phyloP scores from a whole-genome alignment of 2,797 vertebrate genomes.

The Macrochelys suwanniensis region DNA sequence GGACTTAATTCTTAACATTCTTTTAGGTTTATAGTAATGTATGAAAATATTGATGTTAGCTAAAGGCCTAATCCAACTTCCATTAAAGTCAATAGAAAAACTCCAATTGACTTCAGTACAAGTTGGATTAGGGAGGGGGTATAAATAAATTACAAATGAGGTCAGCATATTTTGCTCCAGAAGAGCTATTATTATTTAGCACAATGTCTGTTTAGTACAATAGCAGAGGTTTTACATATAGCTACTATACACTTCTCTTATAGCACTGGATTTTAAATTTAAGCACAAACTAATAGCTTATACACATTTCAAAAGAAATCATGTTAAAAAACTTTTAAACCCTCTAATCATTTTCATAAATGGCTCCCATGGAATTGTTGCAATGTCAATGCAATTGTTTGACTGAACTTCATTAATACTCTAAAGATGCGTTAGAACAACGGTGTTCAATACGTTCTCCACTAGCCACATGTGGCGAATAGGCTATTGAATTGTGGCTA shows the following conservation, averaged over 20 bases:
- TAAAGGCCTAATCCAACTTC: background rate
- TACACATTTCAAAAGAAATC: background rate
- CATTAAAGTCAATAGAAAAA: background rate
- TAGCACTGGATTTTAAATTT: background rate
- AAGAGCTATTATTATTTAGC: background rate
- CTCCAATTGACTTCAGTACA: background rate
- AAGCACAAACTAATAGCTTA: background rate
- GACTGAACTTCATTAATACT: background rate
- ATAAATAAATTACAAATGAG: background rate
- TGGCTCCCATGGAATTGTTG: background rate
- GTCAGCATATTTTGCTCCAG: background rate
- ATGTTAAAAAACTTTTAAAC: background rate
- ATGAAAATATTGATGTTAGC: accelerated
- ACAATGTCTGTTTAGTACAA: background rate
- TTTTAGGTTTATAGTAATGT: accelerated
- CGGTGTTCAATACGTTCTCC: too few relatives aligned
- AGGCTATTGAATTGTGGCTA: too few relatives aligned
- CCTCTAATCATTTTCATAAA: background rate
- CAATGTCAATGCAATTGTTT: background rate
- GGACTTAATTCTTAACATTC: background rate
- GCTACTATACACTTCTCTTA: background rate
- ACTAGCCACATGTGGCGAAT: too few relatives aligned
- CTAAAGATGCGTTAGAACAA: background rate
- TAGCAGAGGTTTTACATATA: background rate
- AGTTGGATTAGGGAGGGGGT: background rate